These are phyloP conservation scores for Oryzias woworae DNA, from an alignment of 2,113 vertebrate species.

Conservation along the genomic window DNA sequence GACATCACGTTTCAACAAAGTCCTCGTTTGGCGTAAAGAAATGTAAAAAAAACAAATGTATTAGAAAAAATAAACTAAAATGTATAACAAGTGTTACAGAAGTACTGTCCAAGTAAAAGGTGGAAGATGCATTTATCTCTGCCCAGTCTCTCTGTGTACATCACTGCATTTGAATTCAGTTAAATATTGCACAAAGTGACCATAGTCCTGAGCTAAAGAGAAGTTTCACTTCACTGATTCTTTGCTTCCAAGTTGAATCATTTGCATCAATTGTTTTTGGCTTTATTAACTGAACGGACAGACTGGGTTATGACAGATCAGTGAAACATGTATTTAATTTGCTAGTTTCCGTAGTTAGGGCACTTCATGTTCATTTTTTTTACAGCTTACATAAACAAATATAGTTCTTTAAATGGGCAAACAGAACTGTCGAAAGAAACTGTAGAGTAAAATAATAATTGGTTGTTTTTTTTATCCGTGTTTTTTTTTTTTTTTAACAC, in stretches of 20 bases:
- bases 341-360: not conserved
- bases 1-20: too few relatives aligned
- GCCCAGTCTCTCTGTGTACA: too few relatives aligned
- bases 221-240: slow-evolving; percentile 71
- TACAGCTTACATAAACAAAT: not conserved
- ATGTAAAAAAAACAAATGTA: too few relatives aligned
- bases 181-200: slow-evolving; percentile 67
- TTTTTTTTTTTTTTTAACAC: not conserved
- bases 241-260: slow-evolving; percentile 49
- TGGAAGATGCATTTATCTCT: too few relatives aligned
- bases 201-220: slow-evolving; percentile 75
- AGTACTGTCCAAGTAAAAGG: too few relatives aligned
- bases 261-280: slow-evolving; percentile 53
- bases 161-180: too few relatives aligned
- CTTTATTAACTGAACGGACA: slow-evolving; percentile 37
- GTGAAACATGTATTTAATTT: not conserved
- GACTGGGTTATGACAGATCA: slow-evolving; percentile 37
- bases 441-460: not conserved
- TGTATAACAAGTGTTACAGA: too few relatives aligned
- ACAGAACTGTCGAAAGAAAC: too few relatives aligned
- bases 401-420: not conserved
- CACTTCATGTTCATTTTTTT: not conserved
- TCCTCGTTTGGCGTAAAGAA: too few relatives aligned
- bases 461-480: not conserved
- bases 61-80: too few relatives aligned